Evolutionary conservation across 2,888 invertebrate genomes (phyloP).

Genomic region (Himalopsyche anomala): DNA sequence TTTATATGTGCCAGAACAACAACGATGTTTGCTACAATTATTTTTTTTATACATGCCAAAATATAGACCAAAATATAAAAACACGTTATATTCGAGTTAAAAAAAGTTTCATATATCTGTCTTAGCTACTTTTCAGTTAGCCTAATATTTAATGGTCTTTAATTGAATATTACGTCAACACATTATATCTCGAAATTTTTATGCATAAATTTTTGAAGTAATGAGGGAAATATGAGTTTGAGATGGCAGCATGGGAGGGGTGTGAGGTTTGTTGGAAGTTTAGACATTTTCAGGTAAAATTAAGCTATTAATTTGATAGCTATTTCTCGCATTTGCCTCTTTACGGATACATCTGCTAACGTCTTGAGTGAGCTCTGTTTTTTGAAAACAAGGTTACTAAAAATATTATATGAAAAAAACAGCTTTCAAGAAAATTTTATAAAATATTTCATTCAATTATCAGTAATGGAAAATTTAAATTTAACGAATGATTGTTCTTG

Average conservation of each 20-base stretch:
- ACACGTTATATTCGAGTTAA: too few relatives aligned
- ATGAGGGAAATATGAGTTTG: background rate
- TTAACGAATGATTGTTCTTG: too few relatives aligned
- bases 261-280: background rate
- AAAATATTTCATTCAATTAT: background rate
- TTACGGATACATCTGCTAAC: background rate
- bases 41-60: too few relatives aligned
- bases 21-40: too few relatives aligned
- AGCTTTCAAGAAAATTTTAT: too few relatives aligned
- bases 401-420: background rate
- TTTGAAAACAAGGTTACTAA: background rate
- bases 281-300: conserved; percentile 25
- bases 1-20: too few relatives aligned
- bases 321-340: conserved; percentile 19
- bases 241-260: background rate
- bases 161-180: conserved; percentile 8
- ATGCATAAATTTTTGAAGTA: conserved; percentile 22
- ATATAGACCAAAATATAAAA: too few relatives aligned
- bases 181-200: background rate
- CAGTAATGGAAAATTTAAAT: background rate
- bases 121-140: too few relatives aligned
- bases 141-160: background rate
- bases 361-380: conserved; percentile 3
- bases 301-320: conserved; percentile 33
- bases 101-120: too few relatives aligned